Conservation (phyloP, 2,113 vertebrate genomes). For the Tilapia sparmanii region DNA sequence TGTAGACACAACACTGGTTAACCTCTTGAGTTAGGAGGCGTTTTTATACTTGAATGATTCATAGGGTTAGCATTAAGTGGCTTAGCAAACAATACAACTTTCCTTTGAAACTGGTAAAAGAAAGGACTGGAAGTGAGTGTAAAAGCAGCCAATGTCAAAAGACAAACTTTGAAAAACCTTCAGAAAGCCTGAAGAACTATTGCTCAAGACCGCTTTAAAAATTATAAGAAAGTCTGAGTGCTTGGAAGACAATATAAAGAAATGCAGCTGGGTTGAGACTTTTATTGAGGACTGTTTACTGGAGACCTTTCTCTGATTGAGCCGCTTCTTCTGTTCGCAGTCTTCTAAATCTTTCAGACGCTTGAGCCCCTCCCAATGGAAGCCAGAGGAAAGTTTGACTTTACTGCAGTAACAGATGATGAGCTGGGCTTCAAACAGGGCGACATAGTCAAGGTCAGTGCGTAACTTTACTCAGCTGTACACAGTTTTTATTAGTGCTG, state of each 20-base stretch:
- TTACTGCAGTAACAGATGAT: neutral
- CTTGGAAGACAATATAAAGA: neutral
- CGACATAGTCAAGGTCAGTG: neutral
- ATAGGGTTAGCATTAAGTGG: neutral
- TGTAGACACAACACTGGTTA: neutral
- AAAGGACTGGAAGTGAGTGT: neutral
- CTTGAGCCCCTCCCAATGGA: neutral
- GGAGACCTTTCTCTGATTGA: neutral
- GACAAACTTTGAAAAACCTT: neutral
- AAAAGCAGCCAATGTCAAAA: neutral
- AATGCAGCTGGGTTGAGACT: neutral
- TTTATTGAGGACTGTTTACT: neutral
- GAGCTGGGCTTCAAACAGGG: neutral
- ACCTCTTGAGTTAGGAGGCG: neutral
- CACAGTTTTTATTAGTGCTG: neutral
- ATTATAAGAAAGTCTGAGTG: neutral
- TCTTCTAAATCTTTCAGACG: neutral
- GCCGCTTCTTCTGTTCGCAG: neutral
- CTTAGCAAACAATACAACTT: neutral
- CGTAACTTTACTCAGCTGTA: neutral
- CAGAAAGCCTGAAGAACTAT: neutral
- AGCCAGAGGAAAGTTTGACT: neutral
- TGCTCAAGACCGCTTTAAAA: neutral
- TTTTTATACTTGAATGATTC: neutral
- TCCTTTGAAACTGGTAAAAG: neutral